Base-by-base conservation (phyloP, 2,888 invertebrate species). In the Aporophyla nigra region DNA sequence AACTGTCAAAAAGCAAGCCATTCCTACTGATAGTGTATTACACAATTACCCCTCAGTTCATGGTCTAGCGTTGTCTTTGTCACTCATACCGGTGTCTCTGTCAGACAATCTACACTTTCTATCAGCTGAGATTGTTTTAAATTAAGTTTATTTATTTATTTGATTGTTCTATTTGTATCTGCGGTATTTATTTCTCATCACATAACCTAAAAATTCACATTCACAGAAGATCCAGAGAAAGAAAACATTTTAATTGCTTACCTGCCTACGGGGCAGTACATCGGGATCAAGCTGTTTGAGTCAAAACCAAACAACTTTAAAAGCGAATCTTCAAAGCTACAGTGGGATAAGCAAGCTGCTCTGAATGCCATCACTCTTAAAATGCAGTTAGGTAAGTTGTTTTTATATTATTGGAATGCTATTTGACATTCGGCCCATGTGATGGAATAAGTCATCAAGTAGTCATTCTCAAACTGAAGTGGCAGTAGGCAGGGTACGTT, bases 281-380 rank as follows among this genome's bases (percentile, higher is more conserved):
- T 98, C 14, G 98, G 98, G 49, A 97, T 98, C 79, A 97, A 97
- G 90, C 93, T 98, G 65, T 97, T 98, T 91, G 97, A 97, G 78
- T 96, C 96, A 0, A 96, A 97, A 59, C 98, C 98, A 0, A 90
- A 92, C n/a, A 91, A 91, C 16, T 98, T 98, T 90, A 97, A 97
- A 87, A 97, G 93, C 85, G 97, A 98, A 16, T 95, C 97, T 3
- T 97, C 97, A 0, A 94, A 97, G 53, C 94, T 97, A 5, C 96
- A 97, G 69, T 98, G 98, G 97, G 97, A 98, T 81, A 97, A 97
- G 84, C 97, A 97, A 40, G 97, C 97, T 0, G 97, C 97, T 0
- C 94, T 97, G 58, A 97, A 97, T 69, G 97, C 97, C 3, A 92
- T 97, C 80, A 97, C 97, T 9, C 90, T 98, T 6, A 98, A 98